These are phyloP conservation scores for Galaxias olidus DNA, from an alignment of 2,797 vertebrate species.

Conservation along the genomic window DNA sequence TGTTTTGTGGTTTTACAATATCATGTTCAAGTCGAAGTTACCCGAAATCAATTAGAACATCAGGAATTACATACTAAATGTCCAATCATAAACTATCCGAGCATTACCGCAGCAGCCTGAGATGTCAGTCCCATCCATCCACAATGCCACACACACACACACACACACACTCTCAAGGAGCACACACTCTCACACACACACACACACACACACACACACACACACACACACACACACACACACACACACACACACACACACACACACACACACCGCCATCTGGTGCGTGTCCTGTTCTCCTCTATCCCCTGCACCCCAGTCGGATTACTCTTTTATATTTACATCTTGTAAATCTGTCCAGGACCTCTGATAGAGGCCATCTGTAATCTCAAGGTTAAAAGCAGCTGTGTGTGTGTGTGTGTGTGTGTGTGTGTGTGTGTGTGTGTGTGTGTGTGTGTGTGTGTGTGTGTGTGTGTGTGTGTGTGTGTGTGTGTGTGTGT, in stretches of 20 bases:
- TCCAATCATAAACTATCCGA: too few relatives aligned
- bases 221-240: slow-evolving; percentile 15
- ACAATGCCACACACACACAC: too few relatives aligned
- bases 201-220: slow-evolving; percentile 29
- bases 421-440: slow-evolving; percentile 1
- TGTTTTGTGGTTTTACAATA: too few relatives aligned
- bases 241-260: slow-evolving; percentile 12
- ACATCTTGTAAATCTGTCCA: slow-evolving; percentile 71
- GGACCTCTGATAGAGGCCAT: slow-evolving; percentile 65
- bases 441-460: slow-evolving; percentile 8
- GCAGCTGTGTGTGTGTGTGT: slow-evolving; percentile 1
- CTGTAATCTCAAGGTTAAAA: slow-evolving; percentile 75
- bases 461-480: not conserved
- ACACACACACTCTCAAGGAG: not conserved
- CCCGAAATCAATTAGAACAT: too few relatives aligned
- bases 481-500: slow-evolving; percentile 1
- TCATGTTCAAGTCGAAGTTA: too few relatives aligned
- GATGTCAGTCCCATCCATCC: too few relatives aligned
- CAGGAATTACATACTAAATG: too few relatives aligned
- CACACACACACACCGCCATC: slow-evolving; percentile 48
- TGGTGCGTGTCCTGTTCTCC: slow-evolving; percentile 30
- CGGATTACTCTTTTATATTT: slow-evolving; percentile 72
- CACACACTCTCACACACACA: slow-evolving; percentile 17
- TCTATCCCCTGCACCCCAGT: slow-evolving; percentile 29
- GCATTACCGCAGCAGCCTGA: too few relatives aligned